These are phyloP conservation scores for Python bivittatus DNA, from an alignment of 2,113 vertebrate genomes.

Conservation along the genomic window DNA sequence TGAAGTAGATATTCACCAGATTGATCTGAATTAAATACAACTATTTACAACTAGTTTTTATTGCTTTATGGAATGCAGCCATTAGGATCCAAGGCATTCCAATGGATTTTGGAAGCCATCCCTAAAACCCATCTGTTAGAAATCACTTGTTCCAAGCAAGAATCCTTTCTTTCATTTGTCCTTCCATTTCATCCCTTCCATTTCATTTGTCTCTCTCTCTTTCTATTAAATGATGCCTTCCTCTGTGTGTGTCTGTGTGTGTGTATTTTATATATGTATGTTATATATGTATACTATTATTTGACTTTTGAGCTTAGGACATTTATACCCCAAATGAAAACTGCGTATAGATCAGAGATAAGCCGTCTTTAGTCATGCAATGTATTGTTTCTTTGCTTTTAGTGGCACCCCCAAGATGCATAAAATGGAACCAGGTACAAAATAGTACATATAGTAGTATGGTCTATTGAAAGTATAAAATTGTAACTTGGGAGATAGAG, in stretches of 20 bases:
- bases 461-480: no score
- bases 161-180: accelerated
- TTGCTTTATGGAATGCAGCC: conserved; percentile 18
- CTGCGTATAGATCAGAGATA: no score
- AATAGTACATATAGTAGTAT: no score
- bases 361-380: no score
- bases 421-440: no score
- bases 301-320: no score
- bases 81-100: conserved; percentile 11
- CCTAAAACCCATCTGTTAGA: background rate
- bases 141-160: background rate
- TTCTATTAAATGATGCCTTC: background rate
- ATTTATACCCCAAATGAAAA: background rate
- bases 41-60: background rate
- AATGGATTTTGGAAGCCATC: background rate
- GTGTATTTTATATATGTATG: no score
- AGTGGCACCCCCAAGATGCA: no score
- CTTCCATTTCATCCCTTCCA: accelerated
- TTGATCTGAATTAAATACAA: background rate
- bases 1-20: background rate
- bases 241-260: no score
- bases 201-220: background rate
- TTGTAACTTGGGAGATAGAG: no score
- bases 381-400: no score
- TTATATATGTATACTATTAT: no score